phyloP scores from a whole-genome alignment of 2,888 invertebrate genomes.

The Incurvaria masculella region DNA sequence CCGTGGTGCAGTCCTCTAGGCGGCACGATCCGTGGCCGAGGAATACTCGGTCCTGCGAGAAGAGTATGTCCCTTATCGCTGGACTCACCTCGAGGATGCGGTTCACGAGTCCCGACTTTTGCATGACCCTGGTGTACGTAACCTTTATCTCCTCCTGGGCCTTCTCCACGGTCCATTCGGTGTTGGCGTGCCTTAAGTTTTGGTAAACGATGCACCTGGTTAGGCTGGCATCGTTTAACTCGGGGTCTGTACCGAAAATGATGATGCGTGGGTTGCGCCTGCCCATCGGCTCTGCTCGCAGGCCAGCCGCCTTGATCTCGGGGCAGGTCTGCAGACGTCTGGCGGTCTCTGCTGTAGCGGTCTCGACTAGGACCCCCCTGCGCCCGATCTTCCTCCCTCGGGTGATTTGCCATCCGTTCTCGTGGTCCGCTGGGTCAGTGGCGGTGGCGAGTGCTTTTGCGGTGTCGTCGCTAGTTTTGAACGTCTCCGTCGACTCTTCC shows the following conservation, averaged over 20 bases:
- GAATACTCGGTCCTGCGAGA: not conserved
- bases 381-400: not conserved
- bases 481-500: not conserved
- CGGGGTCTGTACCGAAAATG: not conserved
- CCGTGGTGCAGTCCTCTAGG: constrained; percentile 7
- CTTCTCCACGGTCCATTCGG: not conserved
- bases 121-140: not conserved
- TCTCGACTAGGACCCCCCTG: not conserved
- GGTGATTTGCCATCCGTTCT: not conserved
- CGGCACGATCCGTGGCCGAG: constrained; percentile 14
- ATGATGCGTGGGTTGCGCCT: not conserved
- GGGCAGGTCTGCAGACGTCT: not conserved
- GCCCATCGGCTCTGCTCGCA: not conserved
- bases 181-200: constrained; percentile 2
- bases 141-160: not conserved
- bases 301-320: not conserved
- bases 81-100: constrained; percentile 12
- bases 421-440: not conserved
- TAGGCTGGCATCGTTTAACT: not conserved
- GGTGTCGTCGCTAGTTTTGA: not conserved
- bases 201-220: not conserved
- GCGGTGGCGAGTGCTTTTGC: not conserved
- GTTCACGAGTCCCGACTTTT: not conserved
- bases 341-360: not conserved
- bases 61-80: constrained; percentile 1